Percentiles rank a stretch among this genome's conserved stretches.
These are phyloP conservation scores for Mareca strepera DNA, from an alignment of 2,797 vertebrate species.

Conservation along the genomic window DNA sequence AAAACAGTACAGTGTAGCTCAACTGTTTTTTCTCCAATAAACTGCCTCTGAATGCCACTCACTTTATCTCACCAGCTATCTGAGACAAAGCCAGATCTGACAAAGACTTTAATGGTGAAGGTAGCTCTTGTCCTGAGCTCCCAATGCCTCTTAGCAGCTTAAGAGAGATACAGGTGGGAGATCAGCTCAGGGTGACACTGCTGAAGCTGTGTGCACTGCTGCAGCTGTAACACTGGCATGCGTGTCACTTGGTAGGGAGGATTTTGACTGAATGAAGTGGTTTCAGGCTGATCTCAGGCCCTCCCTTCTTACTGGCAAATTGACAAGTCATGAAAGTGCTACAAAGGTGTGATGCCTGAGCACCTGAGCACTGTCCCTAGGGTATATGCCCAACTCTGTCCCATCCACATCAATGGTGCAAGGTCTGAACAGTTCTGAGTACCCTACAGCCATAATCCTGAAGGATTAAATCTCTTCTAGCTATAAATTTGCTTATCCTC, in stretches of 20 bases:
- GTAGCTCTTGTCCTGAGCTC: neutral
- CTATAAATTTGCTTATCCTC: neutral
- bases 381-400: rapidly evolving
- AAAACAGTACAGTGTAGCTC: neutral
- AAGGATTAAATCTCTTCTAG: neutral
- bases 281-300: neutral
- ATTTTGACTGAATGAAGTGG: neutral
- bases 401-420: rapidly evolving
- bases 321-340: neutral
- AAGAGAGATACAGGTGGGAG: neutral
- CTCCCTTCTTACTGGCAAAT: neutral
- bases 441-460: neutral
- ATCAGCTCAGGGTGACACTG: neutral
- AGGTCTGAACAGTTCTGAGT: neutral
- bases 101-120: neutral
- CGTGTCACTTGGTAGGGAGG: neutral
- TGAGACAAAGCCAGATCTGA: neutral
- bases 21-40: neutral
- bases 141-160: neutral
- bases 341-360: neutral
- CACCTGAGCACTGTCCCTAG: neutral
- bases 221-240: neutral
- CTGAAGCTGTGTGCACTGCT: neutral
- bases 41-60: neutral
- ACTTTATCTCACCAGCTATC: neutral